Conservation (phyloP, 2,113 vertebrate species). For the Ceuthmochares aereus region DNA sequence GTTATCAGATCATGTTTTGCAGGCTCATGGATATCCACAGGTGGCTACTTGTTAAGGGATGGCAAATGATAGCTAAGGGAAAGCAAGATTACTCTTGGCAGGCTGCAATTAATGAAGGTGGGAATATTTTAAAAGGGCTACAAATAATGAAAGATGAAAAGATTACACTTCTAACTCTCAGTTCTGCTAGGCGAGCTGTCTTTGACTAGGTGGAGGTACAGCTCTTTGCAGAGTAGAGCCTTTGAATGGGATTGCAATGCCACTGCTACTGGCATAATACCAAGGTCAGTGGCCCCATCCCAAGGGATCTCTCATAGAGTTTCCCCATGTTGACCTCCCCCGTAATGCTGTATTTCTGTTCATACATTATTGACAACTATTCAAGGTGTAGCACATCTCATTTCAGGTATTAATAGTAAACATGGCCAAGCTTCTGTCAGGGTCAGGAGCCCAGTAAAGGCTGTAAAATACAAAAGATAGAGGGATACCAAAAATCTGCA, state of each 20-base stretch:
- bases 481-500: not conserved
- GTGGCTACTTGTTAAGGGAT: not conserved
- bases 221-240: not conserved
- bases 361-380: not conserved
- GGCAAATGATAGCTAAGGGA: not conserved
- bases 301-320: not conserved
- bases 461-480: not conserved
- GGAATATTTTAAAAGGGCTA: not conserved
- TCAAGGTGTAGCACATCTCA: not conserved
- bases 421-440: not conserved
- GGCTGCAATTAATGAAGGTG: not conserved
- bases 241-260: not conserved
- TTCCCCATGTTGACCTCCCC: not conserved
- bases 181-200: not conserved
- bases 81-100: not conserved
- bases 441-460: not conserved
- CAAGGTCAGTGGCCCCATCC: not conserved
- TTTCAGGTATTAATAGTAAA: not conserved
- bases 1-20: not conserved
- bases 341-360: not conserved
- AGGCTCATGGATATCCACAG: not conserved
- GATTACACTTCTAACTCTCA: not conserved
- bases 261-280: not conserved
- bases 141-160: not conserved
- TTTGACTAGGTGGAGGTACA: not conserved